Base-by-base conservation (phyloP, 2,888 invertebrate genomes). In the Ormia ochracea region DNA sequence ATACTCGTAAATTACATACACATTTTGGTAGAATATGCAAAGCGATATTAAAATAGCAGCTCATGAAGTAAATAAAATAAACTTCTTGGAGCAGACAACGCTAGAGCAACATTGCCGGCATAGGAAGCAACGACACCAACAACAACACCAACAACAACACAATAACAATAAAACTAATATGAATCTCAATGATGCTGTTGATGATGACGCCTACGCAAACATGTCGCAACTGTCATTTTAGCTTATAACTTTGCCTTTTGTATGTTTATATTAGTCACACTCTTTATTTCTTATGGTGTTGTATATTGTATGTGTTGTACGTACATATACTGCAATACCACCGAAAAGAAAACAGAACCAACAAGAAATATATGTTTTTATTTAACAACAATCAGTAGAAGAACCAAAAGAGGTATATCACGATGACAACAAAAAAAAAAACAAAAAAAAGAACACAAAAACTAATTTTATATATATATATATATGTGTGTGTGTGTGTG, bases 191-290 rank as follows among this genome's bases (percentile, higher is more conserved):
- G 79, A 76, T 81, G 82, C 48, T 79, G 81, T 48, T 69, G 83
- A 79, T 73, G 84, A 78, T 69, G 82, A 83, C 88, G 86, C 88
- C 87, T 85, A 86, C 87, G 86, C 87, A 85, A 73, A 86, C 87
- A 87, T 87, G 87, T 85, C 87, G 85, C 87, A 87, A 86, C 87
- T 88, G 88, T 88, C 88, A 88, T 87, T 88, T 88, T 85, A 84
- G 87, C 87, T 87, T 87, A 87, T 76, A 76, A 73, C 86, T 83
- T 86, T 85, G 84, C 84, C 87, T 86, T 88, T 80, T 87, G 86
- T 88, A 88, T 86, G 87, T 88, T 87, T 88, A 88, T 88, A 88
- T 88, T 88, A 88, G 87, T 87, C 87, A 81, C 70, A 78, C 66
- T 59, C 68, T 70, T 77, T 68, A 63, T 63, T 41, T 54, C 10